A percentile compares a stretch with the other conserved stretches of the same genome.
Conservation (phyloP, 2,888 invertebrate genomes). For the Anaspis maculata region DNA sequence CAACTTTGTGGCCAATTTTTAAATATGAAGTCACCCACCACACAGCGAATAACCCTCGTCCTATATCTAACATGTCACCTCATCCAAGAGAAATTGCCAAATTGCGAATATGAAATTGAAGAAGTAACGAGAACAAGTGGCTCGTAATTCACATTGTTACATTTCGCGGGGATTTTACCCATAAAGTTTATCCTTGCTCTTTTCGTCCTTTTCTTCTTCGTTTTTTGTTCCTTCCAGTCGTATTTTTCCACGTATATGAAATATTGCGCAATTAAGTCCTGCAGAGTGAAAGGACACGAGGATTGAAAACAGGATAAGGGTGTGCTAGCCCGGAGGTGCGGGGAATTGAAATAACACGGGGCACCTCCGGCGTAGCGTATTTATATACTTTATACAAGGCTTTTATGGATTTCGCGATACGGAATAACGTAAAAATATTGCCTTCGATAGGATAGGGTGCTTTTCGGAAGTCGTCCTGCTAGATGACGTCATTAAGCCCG, state of each 20-base stretch:
- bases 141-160: conserved; percentile 8
- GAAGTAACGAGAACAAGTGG: conserved; percentile 1
- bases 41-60: no score
- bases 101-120: not conserved
- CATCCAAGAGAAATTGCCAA: no score
- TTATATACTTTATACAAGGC: conserved; percentile 11
- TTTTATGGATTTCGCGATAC: conserved; percentile 16
- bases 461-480: conserved; percentile 35
- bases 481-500: conserved; percentile 36
- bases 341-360: conserved; percentile 13
- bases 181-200: conserved; percentile 11
- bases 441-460: conserved; percentile 22
- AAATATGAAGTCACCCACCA: no score
- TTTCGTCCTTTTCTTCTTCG: conserved; percentile 11
- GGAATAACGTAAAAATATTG: conserved; percentile 18
- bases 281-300: not conserved
- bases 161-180: conserved; percentile 9
- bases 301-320: not conserved
- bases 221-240: conserved; percentile 12
- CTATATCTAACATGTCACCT: no score
- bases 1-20: no score
- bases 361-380: no score
- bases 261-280: conserved; percentile 15
- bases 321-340: no score
- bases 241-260: conserved; percentile 10